Evolutionary conservation across 35 echinoderm and acorn worm genomes (phyloP).

Genomic region (Patiria miniata): DNA sequence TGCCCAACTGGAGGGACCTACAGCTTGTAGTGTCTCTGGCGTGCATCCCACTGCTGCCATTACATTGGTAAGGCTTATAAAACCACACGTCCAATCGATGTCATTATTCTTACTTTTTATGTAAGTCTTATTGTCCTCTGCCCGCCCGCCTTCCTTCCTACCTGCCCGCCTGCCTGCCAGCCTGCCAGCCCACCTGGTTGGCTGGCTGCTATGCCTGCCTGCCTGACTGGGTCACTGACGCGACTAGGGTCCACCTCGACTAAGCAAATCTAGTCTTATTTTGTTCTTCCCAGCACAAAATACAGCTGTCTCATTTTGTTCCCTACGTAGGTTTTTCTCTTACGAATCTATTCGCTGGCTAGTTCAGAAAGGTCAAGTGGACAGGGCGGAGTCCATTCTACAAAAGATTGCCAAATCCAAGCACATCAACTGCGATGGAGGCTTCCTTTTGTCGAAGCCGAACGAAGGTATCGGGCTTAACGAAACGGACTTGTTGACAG

Average conservation of each 20-base stretch:
- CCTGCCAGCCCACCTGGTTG: too few relatives aligned
- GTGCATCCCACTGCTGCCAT: neutral
- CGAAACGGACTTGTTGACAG: neutral
- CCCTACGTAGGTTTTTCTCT: neutral
- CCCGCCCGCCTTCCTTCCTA: too few relatives aligned
- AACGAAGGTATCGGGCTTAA: neutral
- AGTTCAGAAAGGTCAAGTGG: neutral
- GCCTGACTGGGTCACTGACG: too few relatives aligned
- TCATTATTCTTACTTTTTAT: too few relatives aligned
- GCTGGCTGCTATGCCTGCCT: too few relatives aligned
- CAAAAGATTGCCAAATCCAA: slow-evolving; percentile 13
- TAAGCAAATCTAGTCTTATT: too few relatives aligned
- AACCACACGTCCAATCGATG: too few relatives aligned
- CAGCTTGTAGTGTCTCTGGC: neutral
- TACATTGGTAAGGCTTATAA: neutral
- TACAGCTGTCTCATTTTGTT: too few relatives aligned
- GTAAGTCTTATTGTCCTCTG: too few relatives aligned
- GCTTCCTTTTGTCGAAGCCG: neutral
- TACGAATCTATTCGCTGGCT: slow-evolving; percentile 20
- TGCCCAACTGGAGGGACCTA: neutral
- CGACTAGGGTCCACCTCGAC: too few relatives aligned
- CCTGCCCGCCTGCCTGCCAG: too few relatives aligned
- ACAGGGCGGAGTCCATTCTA: neutral
- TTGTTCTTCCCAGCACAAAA: too few relatives aligned
- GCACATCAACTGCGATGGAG: neutral